phyloP scores from a whole-genome alignment of 37 sponge, comb jelly and placozoan genomes.

The Tethya wilhelma region DNA sequence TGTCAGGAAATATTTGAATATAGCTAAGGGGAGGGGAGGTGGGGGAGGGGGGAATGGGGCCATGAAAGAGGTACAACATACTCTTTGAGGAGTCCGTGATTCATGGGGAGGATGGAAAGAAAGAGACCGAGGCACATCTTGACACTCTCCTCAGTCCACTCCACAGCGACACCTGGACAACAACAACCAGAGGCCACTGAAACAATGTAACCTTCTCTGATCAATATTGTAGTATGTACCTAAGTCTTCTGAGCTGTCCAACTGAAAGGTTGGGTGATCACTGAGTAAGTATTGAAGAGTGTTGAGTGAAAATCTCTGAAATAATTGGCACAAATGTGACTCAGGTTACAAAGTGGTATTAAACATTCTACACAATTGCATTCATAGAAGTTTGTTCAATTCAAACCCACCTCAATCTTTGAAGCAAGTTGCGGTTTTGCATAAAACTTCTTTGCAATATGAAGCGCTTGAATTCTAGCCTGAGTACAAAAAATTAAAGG shows the following conservation, averaged over 20 bases:
- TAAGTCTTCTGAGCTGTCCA: constrained; percentile 22
- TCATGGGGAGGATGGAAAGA: constrained; percentile 90
- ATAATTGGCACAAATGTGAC: no score
- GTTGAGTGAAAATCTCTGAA: constrained; percentile 73
- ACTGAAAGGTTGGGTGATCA: constrained; percentile 69
- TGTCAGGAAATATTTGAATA: no score
- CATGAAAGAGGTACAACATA: constrained; percentile 28
- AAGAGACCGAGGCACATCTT: constrained; percentile 83
- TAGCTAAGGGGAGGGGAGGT: no score
- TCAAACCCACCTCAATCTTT: constrained; percentile 67
- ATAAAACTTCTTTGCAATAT: constrained; percentile 82
- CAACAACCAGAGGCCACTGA: neutral
- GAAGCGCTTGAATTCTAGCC: constrained; percentile 81
- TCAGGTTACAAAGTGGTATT: no score
- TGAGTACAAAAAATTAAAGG: constrained; percentile 12
- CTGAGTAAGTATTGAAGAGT: constrained; percentile 66
- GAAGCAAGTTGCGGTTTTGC: constrained; percentile 51
- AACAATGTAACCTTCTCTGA: neutral
- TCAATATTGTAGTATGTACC: neutral
- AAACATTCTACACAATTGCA: no score
- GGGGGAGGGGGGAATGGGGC: neutral
- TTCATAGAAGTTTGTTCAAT: no score
- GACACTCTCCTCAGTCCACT: constrained; percentile 90
- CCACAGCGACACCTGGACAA: constrained; percentile 59
- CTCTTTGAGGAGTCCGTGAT: constrained; percentile 89